A percentile compares a stretch with the other conserved stretches of the same genome.
phyloP scores from a whole-genome alignment of 2,113 vertebrate species.

The Antennarius striatus region DNA sequence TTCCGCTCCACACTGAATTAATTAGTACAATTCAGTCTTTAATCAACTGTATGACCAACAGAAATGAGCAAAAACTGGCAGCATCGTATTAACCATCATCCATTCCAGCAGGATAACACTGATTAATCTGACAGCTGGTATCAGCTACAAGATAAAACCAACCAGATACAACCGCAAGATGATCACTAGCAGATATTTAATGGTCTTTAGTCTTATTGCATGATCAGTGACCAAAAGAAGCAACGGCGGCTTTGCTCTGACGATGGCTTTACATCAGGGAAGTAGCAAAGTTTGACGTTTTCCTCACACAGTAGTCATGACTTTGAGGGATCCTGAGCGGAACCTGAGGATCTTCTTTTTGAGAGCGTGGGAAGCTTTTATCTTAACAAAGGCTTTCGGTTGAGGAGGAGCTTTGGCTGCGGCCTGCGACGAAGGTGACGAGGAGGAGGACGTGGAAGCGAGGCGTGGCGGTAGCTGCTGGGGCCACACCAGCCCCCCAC shows the following conservation, averaged over 20 bases:
- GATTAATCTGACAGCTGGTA: conserved; percentile 18
- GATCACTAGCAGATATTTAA: conserved; percentile 20
- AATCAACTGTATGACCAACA: conserved; percentile 15
- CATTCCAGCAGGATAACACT: conserved; percentile 17
- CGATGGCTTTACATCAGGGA: conserved; percentile 6
- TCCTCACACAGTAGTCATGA: conserved; percentile 91
- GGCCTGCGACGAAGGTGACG: conserved; percentile 69
- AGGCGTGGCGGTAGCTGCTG: conserved; percentile 86
- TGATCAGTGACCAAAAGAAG: conserved; percentile 1
- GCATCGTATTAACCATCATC: conserved; percentile 6
- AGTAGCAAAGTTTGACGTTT: background rate
- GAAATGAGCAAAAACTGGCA: conserved; percentile 4
- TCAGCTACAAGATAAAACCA: conserved; percentile 15
- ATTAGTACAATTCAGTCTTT: conserved; percentile 10
- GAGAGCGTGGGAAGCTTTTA: conserved; percentile 92
- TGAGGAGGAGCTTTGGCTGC: conserved; percentile 58
- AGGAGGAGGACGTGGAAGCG: conserved; percentile 71
- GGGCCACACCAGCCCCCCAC: conserved; percentile 91
- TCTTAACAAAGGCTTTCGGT: conserved; percentile 88
- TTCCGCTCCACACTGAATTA: background rate
- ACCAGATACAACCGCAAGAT: conserved; percentile 11
- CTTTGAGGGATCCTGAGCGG: conserved; percentile 90
- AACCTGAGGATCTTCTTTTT: conserved; percentile 94
- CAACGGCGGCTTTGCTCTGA: conserved; percentile 4
- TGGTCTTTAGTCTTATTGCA: conserved; percentile 1